Base-by-base conservation (phyloP, 1,140 invertebrate genomes). In the Triops cancriformis region DNA sequence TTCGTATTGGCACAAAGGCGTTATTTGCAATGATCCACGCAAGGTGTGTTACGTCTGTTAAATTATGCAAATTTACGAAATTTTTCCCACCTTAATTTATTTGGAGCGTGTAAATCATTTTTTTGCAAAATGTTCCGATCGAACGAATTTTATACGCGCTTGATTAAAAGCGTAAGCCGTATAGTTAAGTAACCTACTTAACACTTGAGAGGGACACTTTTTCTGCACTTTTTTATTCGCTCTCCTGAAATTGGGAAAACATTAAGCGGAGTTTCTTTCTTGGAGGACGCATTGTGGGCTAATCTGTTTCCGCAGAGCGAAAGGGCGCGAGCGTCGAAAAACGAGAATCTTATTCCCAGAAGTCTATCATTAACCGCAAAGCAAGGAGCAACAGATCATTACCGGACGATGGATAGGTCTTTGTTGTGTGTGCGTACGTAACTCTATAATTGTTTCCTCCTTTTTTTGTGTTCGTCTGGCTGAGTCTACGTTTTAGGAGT, bases 291-390 rank as follows among this genome's bases (percentile, higher is more conserved):
- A 37, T 37, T 23, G 51, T 64, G 51, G 51, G 51, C 51, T n/a
- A 64, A 64, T 64, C 51, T 64, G 51, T 23, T 64, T 64, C 51
- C 51, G n/a, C 31, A 37, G 31, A 37, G 31, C 31, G 31, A 37
- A 37, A 37, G 31, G 31, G 31, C 31, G 31, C 51, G 0, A 64
- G n/a, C 51, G 10, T 23, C 51, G n/a, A 7, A 64, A 64, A 64
- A 1, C 14, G 23, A 64, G 23, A 64, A 64, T 6, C n/a, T 18
- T 64, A 64, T 64, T 64, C 51, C 51, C 51, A 64, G 51, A 64
- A 64, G 51, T 64, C 51, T 64, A 64, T 64, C 51, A 64, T 64
- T 64, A 64, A 64, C 51, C 51, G 51, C 51, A 64, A n/a, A 64
- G 51, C 51, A 64, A 64, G 51, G 18, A 64, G 51, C 51, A 64